Conservation (phyloP, 2,113 vertebrate species). For the Cervus canadensis region DNA sequence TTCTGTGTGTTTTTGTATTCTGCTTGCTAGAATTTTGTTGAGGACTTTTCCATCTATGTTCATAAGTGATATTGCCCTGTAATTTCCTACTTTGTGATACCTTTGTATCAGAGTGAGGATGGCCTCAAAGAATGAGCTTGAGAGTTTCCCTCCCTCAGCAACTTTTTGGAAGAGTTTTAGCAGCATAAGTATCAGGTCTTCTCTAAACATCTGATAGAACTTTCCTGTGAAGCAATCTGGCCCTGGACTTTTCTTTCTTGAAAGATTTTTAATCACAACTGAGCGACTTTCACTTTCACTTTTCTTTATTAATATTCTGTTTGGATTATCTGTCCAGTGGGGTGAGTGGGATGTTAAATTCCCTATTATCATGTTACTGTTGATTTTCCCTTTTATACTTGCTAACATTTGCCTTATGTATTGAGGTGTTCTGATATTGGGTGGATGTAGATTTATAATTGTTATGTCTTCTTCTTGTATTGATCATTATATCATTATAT, state of each 20-base stretch:
- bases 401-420: neutral
- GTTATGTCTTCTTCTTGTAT: neutral
- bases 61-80: too few relatives aligned
- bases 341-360: neutral
- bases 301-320: neutral
- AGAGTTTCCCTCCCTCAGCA: neutral
- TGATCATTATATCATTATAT: neutral
- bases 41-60: too few relatives aligned
- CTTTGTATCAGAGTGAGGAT: neutral
- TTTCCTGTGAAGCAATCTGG: neutral
- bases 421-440: neutral
- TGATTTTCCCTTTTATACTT: neutral
- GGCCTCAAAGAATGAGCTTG: neutral
- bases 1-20: too few relatives aligned
- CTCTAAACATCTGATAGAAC: neutral
- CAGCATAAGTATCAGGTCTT: neutral
- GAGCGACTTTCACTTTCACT: neutral
- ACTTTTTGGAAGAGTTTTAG: neutral
- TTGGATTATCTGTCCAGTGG: neutral
- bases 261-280: neutral
- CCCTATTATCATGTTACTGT: neutral
- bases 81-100: too few relatives aligned
- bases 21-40: too few relatives aligned
- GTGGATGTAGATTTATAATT: neutral
- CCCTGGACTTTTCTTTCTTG: neutral